Evolutionary conservation across 2,888 invertebrate species (phyloP).

Genomic region (Bhutanitis thaidina): DNA sequence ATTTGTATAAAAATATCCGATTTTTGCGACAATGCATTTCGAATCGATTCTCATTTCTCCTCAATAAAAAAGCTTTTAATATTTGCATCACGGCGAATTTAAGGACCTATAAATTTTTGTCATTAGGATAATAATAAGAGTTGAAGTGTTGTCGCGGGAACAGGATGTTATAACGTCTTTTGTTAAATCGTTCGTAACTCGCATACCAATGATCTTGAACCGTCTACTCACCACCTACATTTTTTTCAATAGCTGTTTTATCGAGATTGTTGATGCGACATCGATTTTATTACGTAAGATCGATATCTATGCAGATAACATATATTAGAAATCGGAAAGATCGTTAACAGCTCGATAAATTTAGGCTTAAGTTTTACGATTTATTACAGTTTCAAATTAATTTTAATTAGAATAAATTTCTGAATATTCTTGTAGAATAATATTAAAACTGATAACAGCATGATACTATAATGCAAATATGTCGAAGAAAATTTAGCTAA

Average conservation of each 20-base stretch:
- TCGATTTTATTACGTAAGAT: conserved; percentile 21
- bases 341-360: conserved; percentile 13
- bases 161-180: conserved; percentile 78
- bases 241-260: conserved; percentile 48
- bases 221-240: conserved; percentile 41
- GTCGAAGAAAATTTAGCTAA: background rate
- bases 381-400: background rate
- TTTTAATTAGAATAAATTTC: conserved; percentile 9
- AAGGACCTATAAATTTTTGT: conserved; percentile 76
- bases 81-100: conserved; percentile 74
- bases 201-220: conserved; percentile 70
- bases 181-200: conserved; percentile 63
- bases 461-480: too few species aligned
- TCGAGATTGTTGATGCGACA: conserved; percentile 25
- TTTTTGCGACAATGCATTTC: conserved; percentile 21
- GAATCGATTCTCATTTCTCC: conserved; percentile 40
- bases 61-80: conserved; percentile 48
- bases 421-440: too few species aligned
- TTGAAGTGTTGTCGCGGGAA: conserved; percentile 60
- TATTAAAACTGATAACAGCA: too few species aligned
- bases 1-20: conserved; percentile 22
- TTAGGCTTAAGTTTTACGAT: conserved; percentile 2
- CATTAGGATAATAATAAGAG: conserved; percentile 77
- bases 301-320: conserved; percentile 17
- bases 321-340: conserved; percentile 5